Evolutionary conservation across 2,113 vertebrate species (phyloP), one percentile per base, ranked within the genome.

Genomic region (Rissa tridactyla): DNA sequence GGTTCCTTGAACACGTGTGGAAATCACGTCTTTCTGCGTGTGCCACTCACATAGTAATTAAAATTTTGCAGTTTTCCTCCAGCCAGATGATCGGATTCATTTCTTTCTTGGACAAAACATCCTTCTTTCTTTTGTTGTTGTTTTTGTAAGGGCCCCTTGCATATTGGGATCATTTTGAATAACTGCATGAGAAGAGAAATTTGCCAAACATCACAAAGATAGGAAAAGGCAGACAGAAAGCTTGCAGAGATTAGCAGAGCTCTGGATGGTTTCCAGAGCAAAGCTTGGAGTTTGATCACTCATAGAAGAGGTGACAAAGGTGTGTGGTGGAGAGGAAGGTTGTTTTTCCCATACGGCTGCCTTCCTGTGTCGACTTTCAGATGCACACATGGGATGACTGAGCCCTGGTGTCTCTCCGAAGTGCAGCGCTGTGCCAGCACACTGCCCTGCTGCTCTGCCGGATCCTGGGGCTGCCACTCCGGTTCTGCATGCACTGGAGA

Each of bases 221-320:
- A 92, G 95, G 96, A 96, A 96, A 95, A 96, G 66, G 73, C 71
- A 64, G 84, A 76, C 89, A 94, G 90, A 96, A 91, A 82, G 65
- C 62, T 69, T 42, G 66, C 84, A 80, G 90, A 97, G 93, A 96
- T 96, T 96, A 97, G 81, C 16, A 61, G 44, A 82, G 30, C 19
- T 49, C 77, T 96, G 96, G 94, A 91, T 85, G 25, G 26, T 79
- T 96, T 92, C 96, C 96, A 96, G 87, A 70, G 57, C 29, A 91
- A 96, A 94, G 36, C 81, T 85, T 78, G 61, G 30, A 95, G 86
- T 64, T 60, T 79, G 73, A 52, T 87, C 65, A 21, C 57, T 91
- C 4, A 1, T 32, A 75, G 79, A 83, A 84, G 65, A 75, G 70
- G 82, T 91, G 82, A 73, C 89, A 90, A 79, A 96, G 93, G 93